phyloP scores from a whole-genome alignment of 1,140 invertebrate genomes.

The Listronotus oregonensis region DNA sequence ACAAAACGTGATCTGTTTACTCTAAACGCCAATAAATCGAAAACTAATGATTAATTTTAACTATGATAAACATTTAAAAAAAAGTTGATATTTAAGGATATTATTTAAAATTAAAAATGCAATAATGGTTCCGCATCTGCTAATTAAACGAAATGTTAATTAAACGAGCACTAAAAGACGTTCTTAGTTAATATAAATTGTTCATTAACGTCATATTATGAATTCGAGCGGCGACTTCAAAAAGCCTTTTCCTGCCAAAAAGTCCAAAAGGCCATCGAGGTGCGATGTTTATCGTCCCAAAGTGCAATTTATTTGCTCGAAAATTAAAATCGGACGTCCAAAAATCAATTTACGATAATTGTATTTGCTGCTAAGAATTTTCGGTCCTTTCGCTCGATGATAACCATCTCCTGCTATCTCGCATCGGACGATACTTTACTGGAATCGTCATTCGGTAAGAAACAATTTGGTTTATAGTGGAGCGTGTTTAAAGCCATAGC shows the following conservation, averaged over 20 bases:
- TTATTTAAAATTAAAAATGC: too few species aligned
- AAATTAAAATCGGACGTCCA: conserved; percentile 45
- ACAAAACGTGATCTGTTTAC: too few species aligned
- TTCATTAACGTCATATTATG: conserved; percentile 16
- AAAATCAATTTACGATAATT: conserved; percentile 48
- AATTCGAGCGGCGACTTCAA: conserved; percentile 13
- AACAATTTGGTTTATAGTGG: not conserved
- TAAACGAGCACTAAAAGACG: conserved; percentile 10
- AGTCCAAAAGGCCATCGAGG: conserved; percentile 15
- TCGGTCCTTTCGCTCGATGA: conserved; percentile 30
- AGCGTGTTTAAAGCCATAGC: too few species aligned
- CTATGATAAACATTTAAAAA: too few species aligned
- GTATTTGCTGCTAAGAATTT: conserved; percentile 42
- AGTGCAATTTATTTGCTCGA: conserved; percentile 42
- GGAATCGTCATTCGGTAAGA: not conserved
- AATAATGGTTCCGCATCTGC: too few species aligned
- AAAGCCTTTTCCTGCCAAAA: conserved; percentile 16
- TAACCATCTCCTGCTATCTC: conserved; percentile 27
- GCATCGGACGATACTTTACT: conserved; percentile 27
- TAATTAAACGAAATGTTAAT: conserved; percentile 4
- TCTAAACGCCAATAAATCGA: too few species aligned
- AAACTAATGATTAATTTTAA: too few species aligned
- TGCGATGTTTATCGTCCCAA: conserved; percentile 33
- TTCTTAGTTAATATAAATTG: conserved; percentile 9
- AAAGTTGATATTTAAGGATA: too few species aligned